Evolutionary conservation across 2,113 vertebrate genomes (phyloP), one percentile per base, ranked within the genome.

Genomic region (Engystomops pustulosus): DNA sequence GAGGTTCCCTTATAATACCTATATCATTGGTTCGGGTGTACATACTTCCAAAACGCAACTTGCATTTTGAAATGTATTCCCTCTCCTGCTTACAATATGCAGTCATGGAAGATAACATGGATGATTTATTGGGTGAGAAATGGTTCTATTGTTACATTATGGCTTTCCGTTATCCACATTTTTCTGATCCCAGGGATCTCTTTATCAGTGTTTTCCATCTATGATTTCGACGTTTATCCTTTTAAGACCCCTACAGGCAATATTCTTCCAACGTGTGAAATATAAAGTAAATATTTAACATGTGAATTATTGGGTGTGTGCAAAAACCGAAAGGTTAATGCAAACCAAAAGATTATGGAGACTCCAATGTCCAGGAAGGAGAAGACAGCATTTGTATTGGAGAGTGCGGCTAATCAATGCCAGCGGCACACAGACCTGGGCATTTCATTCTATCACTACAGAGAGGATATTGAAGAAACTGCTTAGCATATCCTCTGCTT

Each of bases 401-500:
- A 67, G 30, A 4, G 3, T 27, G 6, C 12, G 25, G 23, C 49
- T 80, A 80, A 65, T 80, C 41, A 67, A 67, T 80, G 18, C 10
- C 25, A 27, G 60, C 78, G n/a, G 78, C 58, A 45, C 27, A 45
- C 3, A 45, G 5, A 44, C 60, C 15, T 27, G 32, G 15, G 38
- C 23, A 47, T 77, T 76, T 58, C 34, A 30, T 67, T 65, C n/a
- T 80, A 45, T 14, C 62, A 20, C 6, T 30, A 38, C 5, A 32
- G 32, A 78, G 53, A 78, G 38, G 53, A 30, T 18, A 25, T 20
- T 32, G 71, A 36, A 30, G 32, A 32, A 8, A 45, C 58, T 47
- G 27, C 78, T 30, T 34, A 80, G 58, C 27, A 80, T 67, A 67
- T 80, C 78, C 55, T 67, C 34, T 27, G 17, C 75, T 78, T 67